Conservation (phyloP, 2,797 vertebrate species). For the Rhynchonycteris naso region DNA sequence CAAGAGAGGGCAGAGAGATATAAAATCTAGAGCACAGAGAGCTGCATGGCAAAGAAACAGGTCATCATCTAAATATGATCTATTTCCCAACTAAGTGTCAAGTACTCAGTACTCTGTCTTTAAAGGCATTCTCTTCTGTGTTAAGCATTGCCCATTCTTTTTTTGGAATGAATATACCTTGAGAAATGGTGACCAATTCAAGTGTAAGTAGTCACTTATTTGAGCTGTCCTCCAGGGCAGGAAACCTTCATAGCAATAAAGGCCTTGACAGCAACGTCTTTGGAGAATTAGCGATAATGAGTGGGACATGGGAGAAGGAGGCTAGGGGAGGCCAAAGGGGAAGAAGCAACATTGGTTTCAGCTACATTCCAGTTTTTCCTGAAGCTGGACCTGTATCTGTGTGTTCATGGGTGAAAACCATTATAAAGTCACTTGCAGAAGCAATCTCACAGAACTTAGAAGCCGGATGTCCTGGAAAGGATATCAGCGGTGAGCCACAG, state of each 20-base stretch:
- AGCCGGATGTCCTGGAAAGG: constrained; percentile 41
- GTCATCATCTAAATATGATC: neutral
- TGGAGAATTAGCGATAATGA: neutral
- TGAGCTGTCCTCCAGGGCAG: neutral
- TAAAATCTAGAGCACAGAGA: neutral
- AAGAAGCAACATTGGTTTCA: neutral
- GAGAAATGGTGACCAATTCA: neutral
- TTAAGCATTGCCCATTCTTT: neutral
- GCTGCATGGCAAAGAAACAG: neutral
- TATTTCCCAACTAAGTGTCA: neutral
- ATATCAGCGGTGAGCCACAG: neutral
- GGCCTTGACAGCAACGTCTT: neutral
- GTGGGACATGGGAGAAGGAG: neutral
- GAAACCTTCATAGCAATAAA: neutral
- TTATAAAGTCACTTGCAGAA: constrained; percentile 48
- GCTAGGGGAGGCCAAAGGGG: neutral
- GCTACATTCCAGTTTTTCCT: neutral
- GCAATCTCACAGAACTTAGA: neutral
- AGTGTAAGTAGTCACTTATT: neutral
- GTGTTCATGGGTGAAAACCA: neutral
- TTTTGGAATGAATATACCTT: neutral
- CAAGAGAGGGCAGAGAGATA: neutral
- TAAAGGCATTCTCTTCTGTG: neutral
- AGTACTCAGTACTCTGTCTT: neutral
- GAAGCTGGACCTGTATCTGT: neutral